These are phyloP conservation scores for Pleuronectes platessa DNA, from an alignment of 2,113 vertebrate species.

Conservation along the genomic window DNA sequence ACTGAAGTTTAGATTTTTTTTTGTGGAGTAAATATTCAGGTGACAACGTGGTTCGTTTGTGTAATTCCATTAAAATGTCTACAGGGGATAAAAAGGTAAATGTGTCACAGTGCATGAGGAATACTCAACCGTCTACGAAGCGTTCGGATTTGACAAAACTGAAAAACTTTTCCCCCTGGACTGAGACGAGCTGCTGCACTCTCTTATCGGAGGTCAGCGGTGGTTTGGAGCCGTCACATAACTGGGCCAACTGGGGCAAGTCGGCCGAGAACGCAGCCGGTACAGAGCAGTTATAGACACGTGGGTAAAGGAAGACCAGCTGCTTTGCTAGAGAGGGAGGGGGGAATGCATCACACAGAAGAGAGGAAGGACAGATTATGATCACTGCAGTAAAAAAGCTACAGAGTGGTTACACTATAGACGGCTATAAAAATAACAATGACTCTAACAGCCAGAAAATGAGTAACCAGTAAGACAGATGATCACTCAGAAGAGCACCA, in stretches of 20 bases:
- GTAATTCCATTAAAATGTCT: not conserved
- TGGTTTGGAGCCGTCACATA: conserved; percentile 80
- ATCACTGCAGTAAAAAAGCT: too few relatives aligned
- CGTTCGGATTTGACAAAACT: conserved; percentile 89
- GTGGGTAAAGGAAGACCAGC: conserved; percentile 86
- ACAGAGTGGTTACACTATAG: too few relatives aligned
- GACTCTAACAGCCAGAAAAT: too few relatives aligned
- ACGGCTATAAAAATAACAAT: too few relatives aligned
- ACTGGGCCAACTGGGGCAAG: conserved; percentile 80
- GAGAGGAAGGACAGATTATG: not conserved
- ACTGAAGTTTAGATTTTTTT: not conserved
- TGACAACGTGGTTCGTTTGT: too few relatives aligned
- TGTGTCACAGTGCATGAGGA: not conserved
- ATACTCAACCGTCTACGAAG: conserved; percentile 88
- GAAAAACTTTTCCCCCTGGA: conserved; percentile 84
- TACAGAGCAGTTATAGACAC: conserved; percentile 90
- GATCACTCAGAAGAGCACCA: too few relatives aligned
- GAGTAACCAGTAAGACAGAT: too few relatives aligned
- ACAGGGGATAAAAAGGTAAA: not conserved
- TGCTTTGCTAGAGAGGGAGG: conserved; percentile 82
- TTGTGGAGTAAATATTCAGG: not conserved
- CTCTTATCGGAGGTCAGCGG: conserved; percentile 56
- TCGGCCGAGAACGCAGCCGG: conserved; percentile 81
- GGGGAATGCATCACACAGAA: conserved; percentile 1
- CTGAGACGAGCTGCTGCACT: conserved; percentile 81